Evolutionary conservation across 2,797 vertebrate genomes (phyloP).

Genomic region (Sebastolobus alascanus): DNA sequence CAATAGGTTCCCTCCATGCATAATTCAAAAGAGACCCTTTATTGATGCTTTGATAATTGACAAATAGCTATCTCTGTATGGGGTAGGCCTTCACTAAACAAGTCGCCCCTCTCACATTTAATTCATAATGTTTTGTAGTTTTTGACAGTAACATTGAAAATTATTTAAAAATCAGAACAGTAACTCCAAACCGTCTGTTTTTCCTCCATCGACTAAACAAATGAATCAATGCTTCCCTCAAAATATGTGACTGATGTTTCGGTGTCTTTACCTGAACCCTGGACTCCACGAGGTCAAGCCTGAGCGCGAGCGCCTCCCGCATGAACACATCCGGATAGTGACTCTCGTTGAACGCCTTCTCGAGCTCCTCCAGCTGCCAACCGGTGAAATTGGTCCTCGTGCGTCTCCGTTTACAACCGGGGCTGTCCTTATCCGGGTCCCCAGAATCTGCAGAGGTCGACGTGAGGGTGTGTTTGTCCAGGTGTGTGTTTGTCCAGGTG

Average conservation of each 20-base stretch:
- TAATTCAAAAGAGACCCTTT: slow-evolving; percentile 74
- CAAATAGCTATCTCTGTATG: slow-evolving; percentile 61
- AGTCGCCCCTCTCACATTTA: slow-evolving; percentile 4
- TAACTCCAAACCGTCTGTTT: background rate
- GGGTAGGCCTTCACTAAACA: slow-evolving; percentile 34
- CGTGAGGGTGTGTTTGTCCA: slow-evolving; percentile 8
- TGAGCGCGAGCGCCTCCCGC: slow-evolving; percentile 96
- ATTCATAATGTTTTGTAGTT: background rate
- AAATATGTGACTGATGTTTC: background rate
- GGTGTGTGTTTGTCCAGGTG: background rate
- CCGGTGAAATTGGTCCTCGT: slow-evolving; percentile 99
- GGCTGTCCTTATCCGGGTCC: slow-evolving; percentile 97
- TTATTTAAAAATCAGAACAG: background rate
- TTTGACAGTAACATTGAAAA: background rate
- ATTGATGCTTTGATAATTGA: slow-evolving; percentile 73
- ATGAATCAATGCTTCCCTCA: background rate
- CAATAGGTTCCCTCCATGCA: slow-evolving; percentile 76
- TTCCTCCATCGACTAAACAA: background rate
- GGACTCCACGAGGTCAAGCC: slow-evolving; percentile 97
- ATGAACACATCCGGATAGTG: slow-evolving; percentile 99
- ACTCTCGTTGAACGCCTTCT: slow-evolving; percentile 98
- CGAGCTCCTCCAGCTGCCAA: slow-evolving; percentile 98
- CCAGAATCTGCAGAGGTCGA: slow-evolving; percentile 84
- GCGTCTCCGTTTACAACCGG: slow-evolving; percentile 96
- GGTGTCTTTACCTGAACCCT: slow-evolving; percentile 93